A percentile compares a stretch with the other conserved stretches of the same genome.
phyloP scores from a whole-genome alignment of 2,888 invertebrate species.

The Crepidodera aurea region DNA sequence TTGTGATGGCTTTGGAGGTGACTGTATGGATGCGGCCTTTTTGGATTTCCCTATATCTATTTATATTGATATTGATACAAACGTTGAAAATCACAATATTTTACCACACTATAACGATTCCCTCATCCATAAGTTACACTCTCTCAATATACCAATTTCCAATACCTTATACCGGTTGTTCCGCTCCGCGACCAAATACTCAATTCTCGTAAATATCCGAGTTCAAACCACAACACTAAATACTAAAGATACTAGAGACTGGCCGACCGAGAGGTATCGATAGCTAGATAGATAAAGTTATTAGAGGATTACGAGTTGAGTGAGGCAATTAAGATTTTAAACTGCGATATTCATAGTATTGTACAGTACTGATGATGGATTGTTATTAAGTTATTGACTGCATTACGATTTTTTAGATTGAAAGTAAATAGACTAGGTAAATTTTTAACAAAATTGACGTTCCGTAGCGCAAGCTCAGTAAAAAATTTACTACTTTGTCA shows the following conservation, averaged over 20 bases:
- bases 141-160: too few relatives aligned
- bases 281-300: slow-evolving; percentile 33
- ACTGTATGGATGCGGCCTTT: too few relatives aligned
- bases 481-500: too few relatives aligned
- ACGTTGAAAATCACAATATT: too few relatives aligned
- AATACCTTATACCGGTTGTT: neutral
- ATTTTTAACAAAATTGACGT: too few relatives aligned
- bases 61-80: too few relatives aligned
- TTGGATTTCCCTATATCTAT: too few relatives aligned
- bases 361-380: slow-evolving; percentile 24
- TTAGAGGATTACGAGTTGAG: slow-evolving; percentile 24
- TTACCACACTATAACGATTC: too few relatives aligned
- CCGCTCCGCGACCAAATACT: slow-evolving; percentile 9
- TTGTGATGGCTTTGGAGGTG: too few relatives aligned
- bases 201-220: slow-evolving; percentile 16
- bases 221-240: neutral
- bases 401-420: slow-evolving; percentile 1
- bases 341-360: slow-evolving; percentile 24
- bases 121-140: too few relatives aligned
- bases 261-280: slow-evolving; percentile 1
- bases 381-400: slow-evolving; percentile 26
- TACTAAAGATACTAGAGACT: neutral
- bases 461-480: too few relatives aligned
- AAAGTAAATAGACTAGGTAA: neutral
- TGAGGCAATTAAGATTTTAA: slow-evolving; percentile 34